Evolutionary conservation across 2,797 vertebrate species (phyloP).

Genomic region (Stomatorhinus walkeri): DNA sequence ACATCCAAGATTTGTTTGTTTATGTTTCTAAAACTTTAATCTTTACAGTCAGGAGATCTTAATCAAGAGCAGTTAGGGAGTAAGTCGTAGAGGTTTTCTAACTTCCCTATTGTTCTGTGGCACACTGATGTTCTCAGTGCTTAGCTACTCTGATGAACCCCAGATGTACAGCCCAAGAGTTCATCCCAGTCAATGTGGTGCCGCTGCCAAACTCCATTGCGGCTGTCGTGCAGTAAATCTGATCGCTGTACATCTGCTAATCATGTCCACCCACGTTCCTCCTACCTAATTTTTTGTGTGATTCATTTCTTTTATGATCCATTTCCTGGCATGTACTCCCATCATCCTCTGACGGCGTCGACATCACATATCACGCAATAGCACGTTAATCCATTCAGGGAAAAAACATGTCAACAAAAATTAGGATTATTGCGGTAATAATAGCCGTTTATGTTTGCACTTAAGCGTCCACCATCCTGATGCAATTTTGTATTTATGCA

Average conservation of each 20-base stretch:
- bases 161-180: not conserved
- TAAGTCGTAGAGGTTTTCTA: not conserved
- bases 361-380: not conserved
- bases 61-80: not conserved
- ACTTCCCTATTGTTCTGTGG: not conserved
- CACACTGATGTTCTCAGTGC: not conserved
- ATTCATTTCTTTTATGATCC: not conserved
- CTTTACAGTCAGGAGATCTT: not conserved
- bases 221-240: not conserved
- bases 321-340: not conserved
- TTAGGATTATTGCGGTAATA: not conserved
- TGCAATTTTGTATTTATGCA: not conserved
- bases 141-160: not conserved
- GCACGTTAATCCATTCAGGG: not conserved
- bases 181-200: not conserved
- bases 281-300: not conserved
- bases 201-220: not conserved
- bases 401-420: not conserved
- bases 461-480: not conserved
- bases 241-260: not conserved
- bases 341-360: not conserved
- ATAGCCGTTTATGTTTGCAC: not conserved
- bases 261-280: not conserved
- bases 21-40: slow-evolving; percentile 1
- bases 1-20: slow-evolving; percentile 3